phyloP scores from a whole-genome alignment of 2,113 vertebrate species.

The Perccottus glenii region DNA sequence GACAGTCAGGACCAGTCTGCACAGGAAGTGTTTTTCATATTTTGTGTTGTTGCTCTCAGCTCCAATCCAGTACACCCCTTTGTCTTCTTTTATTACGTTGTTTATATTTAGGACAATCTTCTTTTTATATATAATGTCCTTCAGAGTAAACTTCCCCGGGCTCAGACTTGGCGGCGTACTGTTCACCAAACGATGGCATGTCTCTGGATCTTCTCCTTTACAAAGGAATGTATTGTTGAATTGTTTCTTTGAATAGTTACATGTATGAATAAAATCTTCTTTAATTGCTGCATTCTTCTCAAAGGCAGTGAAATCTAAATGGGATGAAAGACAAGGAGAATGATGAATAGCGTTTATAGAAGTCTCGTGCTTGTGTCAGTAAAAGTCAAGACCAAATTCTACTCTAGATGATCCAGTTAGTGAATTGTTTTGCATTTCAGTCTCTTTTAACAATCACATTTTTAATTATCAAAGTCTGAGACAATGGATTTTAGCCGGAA shows the following conservation, averaged over 20 bases:
- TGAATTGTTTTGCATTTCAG: too few species aligned
- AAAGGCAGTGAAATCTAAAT: accelerated
- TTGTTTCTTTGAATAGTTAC: accelerated
- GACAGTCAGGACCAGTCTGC: neutral
- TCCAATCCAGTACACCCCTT: slow-evolving; percentile 46
- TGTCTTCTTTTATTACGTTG: neutral
- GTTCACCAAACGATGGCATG: accelerated
- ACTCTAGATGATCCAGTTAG: too few species aligned
- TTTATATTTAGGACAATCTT: neutral
- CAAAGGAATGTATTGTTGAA: neutral
- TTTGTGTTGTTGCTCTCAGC: accelerated
- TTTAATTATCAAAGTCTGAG: too few species aligned
- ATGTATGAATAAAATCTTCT: slow-evolving; percentile 8
- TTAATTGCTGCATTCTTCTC: accelerated
- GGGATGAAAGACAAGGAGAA: neutral
- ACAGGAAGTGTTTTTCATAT: neutral
- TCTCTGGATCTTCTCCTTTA: slow-evolving; percentile 29
- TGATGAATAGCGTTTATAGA: too few species aligned
- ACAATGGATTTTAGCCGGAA: too few species aligned
- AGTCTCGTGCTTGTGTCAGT: too few species aligned
- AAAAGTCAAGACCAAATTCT: too few species aligned
- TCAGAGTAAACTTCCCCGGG: neutral
- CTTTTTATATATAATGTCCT: accelerated
- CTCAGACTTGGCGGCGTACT: accelerated
- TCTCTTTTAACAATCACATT: too few species aligned